A percentile compares a stretch with the other conserved stretches of the same genome.
phyloP scores from a whole-genome alignment of 2,113 vertebrate species.

The Archocentrus centrarchus region DNA sequence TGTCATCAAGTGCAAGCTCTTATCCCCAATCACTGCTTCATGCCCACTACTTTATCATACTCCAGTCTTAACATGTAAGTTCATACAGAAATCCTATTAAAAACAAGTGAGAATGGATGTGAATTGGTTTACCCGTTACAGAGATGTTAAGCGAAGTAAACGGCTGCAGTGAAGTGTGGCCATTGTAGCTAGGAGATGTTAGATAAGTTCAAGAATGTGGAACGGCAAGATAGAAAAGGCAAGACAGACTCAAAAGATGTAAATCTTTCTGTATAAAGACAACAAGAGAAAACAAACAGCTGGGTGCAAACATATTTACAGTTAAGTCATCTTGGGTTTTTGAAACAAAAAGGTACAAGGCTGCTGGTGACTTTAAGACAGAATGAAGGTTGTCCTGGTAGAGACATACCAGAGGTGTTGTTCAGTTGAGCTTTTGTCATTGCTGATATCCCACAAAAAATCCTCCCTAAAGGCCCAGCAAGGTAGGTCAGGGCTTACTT shows the following conservation, averaged over 20 bases:
- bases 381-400: slow-evolving; percentile 65
- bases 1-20: background rate
- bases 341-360: slow-evolving; percentile 70
- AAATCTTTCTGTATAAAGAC: slow-evolving; percentile 27
- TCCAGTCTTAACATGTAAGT: background rate
- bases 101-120: background rate
- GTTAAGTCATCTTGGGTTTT: slow-evolving; percentile 63
- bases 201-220: slow-evolving; percentile 46
- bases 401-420: slow-evolving; percentile 63
- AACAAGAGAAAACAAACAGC: slow-evolving; percentile 36
- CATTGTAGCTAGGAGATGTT: slow-evolving; percentile 46
- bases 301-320: slow-evolving; percentile 60
- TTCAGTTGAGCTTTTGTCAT: slow-evolving; percentile 53
- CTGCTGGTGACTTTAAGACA: slow-evolving; percentile 85
- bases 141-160: background rate
- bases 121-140: background rate
- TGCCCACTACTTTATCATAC: background rate
- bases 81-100: background rate
- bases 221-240: slow-evolving; percentile 64
- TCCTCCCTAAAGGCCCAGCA: slow-evolving; percentile 1
- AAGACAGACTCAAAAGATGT: slow-evolving; percentile 31
- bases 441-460: slow-evolving; percentile 70
- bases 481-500: slow-evolving; percentile 12
- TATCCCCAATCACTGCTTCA: background rate
- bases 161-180: slow-evolving; percentile 38